Evolutionary conservation across 2,797 vertebrate genomes (phyloP), one percentile per base, ranked within the genome.

Genomic region (Malurus splendens): DNA sequence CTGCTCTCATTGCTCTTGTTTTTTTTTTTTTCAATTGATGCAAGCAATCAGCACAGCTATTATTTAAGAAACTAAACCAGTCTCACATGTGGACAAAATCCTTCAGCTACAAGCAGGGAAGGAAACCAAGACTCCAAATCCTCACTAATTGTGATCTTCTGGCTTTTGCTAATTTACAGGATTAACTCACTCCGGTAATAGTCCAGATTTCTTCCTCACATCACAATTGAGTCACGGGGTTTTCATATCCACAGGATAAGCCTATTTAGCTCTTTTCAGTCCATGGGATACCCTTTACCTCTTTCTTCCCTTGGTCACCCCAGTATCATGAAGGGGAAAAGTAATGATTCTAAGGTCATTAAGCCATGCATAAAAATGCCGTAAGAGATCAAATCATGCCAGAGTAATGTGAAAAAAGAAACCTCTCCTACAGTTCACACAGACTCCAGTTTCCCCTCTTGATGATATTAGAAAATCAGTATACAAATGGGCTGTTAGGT

Each of bases 331-430:
- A 93, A 92, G 79, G 82, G 30, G 81, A 77, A 94, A 96, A 94
- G 75, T 78, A 95, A 96, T 77, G 48, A 92, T 94, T 94, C 45
- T 56, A 82, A 92, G 87, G 90, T 95, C 93, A 94, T 92, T 89
- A 96, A 96, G 91, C 89, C 93, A 90, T 93, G 95, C 93, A 96
- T 90, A 93, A 95, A 96, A 95, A 95, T 93, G 94, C 66, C 56
- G 0, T 82, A 82, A 88, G 54, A 92, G 87, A 96, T 95, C 94
- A 96, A 93, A 94, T 96, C 94, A 94, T 45, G 76, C 77, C 74
- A 91, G 36, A 84, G 72, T 92, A 94, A 93, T 59, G 57, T 32
- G 85, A 90, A 90, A 86, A 86, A 90, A 78, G 22, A 85, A 84
- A 71, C 1, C 15, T 15, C 42, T 76, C 57, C 54, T 90, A 79